These are phyloP conservation scores for Lordiphosa collinella DNA, from an alignment of 1,140 invertebrate species.

Conservation along the genomic window DNA sequence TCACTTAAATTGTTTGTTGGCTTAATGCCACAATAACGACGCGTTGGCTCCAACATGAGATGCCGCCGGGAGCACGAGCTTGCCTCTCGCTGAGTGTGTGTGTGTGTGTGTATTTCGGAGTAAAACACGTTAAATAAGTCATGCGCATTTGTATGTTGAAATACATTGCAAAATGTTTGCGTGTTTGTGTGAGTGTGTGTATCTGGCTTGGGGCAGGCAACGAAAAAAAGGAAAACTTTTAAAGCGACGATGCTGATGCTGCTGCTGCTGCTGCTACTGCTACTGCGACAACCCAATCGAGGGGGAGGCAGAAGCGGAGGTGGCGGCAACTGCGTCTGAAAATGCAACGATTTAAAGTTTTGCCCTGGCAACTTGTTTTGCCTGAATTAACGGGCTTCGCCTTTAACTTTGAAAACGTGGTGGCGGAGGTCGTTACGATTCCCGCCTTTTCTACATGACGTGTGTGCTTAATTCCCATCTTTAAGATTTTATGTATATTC, in stretches of 20 bases:
- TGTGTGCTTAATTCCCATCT: too few relatives aligned
- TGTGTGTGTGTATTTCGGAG: slow-evolving; percentile 19
- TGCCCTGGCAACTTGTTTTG: slow-evolving; percentile 32
- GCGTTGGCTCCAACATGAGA: slow-evolving; percentile 26
- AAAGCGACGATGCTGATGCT: slow-evolving; percentile 34
- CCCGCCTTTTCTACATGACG: slow-evolving; percentile 24
- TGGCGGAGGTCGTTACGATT: slow-evolving; percentile 17
- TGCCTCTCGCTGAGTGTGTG: neutral
- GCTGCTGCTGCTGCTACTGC: neutral
- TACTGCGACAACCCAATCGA: neutral
- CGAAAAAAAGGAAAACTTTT: slow-evolving; percentile 45
- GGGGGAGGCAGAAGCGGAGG: slow-evolving; percentile 13
- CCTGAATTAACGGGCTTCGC: slow-evolving; percentile 41
- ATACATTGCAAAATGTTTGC: slow-evolving; percentile 10
- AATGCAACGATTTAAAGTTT: slow-evolving; percentile 24
- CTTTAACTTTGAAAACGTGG: slow-evolving; percentile 19
- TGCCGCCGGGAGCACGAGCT: slow-evolving; percentile 20
- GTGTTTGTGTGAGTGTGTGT: slow-evolving; percentile 22
- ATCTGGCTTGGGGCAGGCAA: slow-evolving; percentile 44
- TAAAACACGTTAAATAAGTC: slow-evolving; percentile 73
- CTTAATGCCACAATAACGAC: slow-evolving; percentile 66
- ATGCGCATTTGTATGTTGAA: slow-evolving; percentile 56
- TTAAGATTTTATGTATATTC: neutral
- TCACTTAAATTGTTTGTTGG: slow-evolving; percentile 76
- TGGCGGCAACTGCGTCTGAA: neutral